These are phyloP conservation scores for Papilio helenus DNA, from an alignment of 1,140 invertebrate genomes.

Conservation along the genomic window DNA sequence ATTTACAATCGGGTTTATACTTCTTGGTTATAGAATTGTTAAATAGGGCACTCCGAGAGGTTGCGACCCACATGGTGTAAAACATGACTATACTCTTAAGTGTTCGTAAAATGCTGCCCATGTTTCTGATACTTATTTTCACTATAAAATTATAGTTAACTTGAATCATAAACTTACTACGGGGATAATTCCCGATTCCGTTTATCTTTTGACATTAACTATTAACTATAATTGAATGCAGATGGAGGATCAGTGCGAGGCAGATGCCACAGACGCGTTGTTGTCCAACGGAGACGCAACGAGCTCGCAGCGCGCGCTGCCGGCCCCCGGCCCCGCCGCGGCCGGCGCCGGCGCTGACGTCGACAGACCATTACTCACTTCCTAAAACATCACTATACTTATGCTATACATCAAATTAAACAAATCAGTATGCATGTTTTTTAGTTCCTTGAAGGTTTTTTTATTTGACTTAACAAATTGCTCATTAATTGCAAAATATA, in stretches of 20 bases:
- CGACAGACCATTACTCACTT: constrained; percentile 50
- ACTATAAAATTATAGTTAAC: no score
- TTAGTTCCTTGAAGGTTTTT: background rate
- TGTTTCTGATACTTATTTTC: no score
- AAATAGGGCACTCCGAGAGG: no score
- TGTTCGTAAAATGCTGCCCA: no score
- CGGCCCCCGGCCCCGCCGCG: background rate
- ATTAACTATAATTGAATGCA: constrained; percentile 37
- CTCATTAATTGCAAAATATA: background rate
- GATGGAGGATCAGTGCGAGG: constrained; percentile 51
- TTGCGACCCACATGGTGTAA: no score
- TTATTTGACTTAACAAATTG: background rate
- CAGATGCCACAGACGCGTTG: constrained; percentile 49
- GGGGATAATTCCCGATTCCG: background rate
- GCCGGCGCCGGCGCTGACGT: constrained; percentile 30
- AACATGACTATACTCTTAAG: no score
- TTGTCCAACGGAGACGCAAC: constrained; percentile 56
- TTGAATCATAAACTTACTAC: no score
- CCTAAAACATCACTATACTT: constrained; percentile 30
- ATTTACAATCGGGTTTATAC: no score
- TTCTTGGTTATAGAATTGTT: no score
- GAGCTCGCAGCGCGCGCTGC: background rate
- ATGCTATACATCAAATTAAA: background rate
- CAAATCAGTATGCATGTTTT: background rate
- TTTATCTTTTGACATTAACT: background rate